phyloP scores from a whole-genome alignment of 2,113 vertebrate species.

The Trochalopteron elliotii region DNA sequence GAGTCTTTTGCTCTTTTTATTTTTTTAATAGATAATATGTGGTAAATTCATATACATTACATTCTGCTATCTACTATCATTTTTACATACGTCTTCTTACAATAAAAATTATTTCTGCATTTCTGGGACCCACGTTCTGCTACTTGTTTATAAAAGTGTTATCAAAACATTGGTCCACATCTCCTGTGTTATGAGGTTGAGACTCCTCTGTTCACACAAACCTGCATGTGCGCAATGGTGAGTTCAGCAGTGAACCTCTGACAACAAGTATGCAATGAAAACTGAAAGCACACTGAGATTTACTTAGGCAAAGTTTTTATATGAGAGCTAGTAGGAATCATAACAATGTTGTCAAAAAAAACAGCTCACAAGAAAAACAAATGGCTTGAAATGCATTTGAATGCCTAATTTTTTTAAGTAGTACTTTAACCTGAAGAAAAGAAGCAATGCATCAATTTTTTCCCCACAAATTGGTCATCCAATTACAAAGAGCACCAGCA shows the following conservation, averaged over 20 bases:
- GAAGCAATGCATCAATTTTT: neutral
- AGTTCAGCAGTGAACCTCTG: neutral
- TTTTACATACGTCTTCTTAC: neutral
- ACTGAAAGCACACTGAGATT: neutral
- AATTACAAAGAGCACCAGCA: neutral
- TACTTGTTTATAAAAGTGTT: neutral
- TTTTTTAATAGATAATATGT: neutral
- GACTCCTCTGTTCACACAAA: neutral
- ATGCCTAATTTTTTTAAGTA: neutral
- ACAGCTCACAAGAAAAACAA: neutral
- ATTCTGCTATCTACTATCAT: neutral
- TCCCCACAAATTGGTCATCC: neutral
- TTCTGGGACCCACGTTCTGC: neutral
- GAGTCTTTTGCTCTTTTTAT: neutral
- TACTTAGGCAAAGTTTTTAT: neutral
- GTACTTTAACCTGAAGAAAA: neutral
- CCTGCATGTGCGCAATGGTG: too few relatives aligned
- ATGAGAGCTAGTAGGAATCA: neutral
- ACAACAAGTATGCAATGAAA: neutral
- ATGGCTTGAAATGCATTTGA: neutral
- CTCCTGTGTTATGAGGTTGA: neutral
- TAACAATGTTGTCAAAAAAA: neutral
- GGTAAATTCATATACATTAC: neutral
- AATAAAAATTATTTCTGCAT: neutral
- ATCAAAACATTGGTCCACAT: neutral